Conservation (phyloP, 2,113 vertebrate genomes). For the Melanocharis versteri region DNA sequence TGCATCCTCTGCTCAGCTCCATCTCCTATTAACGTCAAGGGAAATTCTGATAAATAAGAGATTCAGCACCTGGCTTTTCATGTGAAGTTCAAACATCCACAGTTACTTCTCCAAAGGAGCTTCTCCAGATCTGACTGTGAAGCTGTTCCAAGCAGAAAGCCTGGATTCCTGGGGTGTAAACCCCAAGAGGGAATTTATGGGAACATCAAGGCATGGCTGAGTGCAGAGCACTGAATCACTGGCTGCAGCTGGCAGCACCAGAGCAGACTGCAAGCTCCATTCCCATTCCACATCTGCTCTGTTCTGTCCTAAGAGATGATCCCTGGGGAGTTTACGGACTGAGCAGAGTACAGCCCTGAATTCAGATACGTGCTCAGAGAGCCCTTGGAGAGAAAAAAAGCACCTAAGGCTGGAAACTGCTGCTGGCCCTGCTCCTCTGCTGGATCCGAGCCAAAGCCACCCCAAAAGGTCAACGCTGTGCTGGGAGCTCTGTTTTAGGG, state of each 20-base stretch:
- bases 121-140: not conserved
- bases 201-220: not conserved
- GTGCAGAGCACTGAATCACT: rapidly evolving
- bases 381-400: not conserved
- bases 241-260: not conserved
- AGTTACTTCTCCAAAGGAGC: not conserved
- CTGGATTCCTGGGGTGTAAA: not conserved
- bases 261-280: not conserved
- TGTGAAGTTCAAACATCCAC: not conserved
- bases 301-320: not conserved
- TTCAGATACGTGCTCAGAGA: not conserved
- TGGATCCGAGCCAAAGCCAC: not conserved
- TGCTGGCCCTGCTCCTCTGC: not conserved
- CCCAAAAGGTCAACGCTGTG: not conserved
- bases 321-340: not conserved
- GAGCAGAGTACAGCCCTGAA: not conserved
- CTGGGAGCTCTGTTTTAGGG: not conserved
- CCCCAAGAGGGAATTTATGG: not conserved
- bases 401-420: not conserved
- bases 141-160: not conserved
- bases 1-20: not conserved
- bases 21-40: not conserved
- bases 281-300: not conserved
- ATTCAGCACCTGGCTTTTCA: not conserved
- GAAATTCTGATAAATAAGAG: not conserved